Evolutionary conservation across 2,888 invertebrate genomes (phyloP).

Genomic region (Miltochrista miniata): DNA sequence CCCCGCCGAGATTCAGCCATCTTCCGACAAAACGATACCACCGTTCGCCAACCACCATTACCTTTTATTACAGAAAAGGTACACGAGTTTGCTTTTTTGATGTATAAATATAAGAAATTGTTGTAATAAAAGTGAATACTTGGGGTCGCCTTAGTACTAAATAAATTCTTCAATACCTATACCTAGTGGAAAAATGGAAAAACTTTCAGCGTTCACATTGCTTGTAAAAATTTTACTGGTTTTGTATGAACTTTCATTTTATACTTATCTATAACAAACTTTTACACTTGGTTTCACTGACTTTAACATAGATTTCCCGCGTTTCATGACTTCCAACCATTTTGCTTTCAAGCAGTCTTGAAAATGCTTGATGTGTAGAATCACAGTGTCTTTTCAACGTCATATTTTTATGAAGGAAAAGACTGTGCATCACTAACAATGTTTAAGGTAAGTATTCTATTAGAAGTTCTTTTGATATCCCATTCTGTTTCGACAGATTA

Average conservation of each 20-base stretch:
- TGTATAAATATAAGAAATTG: conserved; percentile 62
- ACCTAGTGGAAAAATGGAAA: conserved; percentile 41
- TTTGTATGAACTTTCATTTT: conserved; percentile 11
- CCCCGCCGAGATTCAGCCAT: conserved; percentile 57
- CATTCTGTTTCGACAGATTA: no score
- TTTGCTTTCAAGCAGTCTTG: no score
- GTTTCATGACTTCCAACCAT: no score
- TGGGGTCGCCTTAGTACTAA: conserved; percentile 50
- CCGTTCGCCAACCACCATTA: conserved; percentile 59
- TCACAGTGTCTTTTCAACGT: no score
- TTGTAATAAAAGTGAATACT: conserved; percentile 58
- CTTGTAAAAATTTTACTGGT: conserved; percentile 38
- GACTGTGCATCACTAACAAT: no score
- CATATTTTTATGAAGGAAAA: no score
- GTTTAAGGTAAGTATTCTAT: no score
- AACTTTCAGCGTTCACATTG: conserved; percentile 43
- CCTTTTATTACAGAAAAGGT: conserved; percentile 69
- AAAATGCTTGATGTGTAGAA: no score
- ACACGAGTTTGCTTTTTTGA: conserved; percentile 74
- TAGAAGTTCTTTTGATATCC: no score
- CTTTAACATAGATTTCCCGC: no score
- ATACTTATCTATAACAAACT: not conserved
- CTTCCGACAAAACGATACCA: conserved; percentile 59
- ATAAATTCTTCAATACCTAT: conserved; percentile 40
- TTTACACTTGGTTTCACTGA: not conserved